phyloP scores from a whole-genome alignment of 2,113 vertebrate genomes.

The Hemichromis elongatus region DNA sequence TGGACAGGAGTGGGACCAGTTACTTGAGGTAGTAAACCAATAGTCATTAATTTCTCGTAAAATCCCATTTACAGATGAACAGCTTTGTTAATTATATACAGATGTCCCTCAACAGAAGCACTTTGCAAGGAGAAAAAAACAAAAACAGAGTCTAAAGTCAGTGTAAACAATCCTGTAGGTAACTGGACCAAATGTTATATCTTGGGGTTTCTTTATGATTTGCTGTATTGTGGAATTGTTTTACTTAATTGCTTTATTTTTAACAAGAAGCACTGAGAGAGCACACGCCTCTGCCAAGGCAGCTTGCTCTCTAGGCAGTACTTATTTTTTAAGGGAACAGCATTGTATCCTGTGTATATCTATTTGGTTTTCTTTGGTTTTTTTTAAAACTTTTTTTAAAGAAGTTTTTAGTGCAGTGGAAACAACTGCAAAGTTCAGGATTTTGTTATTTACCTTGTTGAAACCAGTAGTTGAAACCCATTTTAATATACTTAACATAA shows the following conservation, averaged over 20 bases:
- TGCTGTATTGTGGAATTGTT: not conserved
- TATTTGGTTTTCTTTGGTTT: not conserved
- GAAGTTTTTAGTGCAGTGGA: not conserved
- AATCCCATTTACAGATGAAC: not conserved
- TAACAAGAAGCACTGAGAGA: not conserved
- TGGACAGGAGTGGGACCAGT: not conserved
- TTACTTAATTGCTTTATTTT: not conserved
- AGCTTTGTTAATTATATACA: not conserved
- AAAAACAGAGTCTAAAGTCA: not conserved
- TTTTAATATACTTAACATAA: not conserved
- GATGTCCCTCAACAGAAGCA: not conserved
- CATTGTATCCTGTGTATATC: not conserved
- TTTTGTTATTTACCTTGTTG: not conserved
- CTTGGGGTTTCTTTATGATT: not conserved
- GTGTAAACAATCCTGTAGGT: not conserved
- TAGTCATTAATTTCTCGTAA: not conserved
- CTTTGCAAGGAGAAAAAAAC: not conserved
- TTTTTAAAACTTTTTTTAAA: not conserved
- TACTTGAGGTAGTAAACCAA: not conserved
- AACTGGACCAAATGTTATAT: not conserved
- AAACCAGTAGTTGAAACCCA: not conserved
- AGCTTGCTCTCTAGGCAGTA: not conserved
- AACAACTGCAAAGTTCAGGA: not conserved
- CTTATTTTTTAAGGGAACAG: not conserved
- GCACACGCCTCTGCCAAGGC: not conserved